Conservation (phyloP, 2,797 vertebrate genomes). For the Malacoraja senta region DNA sequence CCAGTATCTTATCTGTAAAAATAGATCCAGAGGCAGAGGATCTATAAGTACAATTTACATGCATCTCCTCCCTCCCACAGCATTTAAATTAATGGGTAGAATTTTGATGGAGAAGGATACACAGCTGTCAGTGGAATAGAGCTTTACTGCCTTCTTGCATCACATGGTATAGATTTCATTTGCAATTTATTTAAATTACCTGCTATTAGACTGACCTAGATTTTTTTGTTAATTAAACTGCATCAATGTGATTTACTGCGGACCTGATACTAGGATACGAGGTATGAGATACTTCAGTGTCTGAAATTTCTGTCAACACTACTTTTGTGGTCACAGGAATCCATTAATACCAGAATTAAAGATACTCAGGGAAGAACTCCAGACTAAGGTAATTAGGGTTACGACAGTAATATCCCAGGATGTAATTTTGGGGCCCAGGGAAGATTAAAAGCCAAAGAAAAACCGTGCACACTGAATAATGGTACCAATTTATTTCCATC, state of each 20-base stretch:
- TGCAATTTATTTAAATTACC: neutral
- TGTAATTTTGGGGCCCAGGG: neutral
- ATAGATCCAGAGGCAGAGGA: neutral
- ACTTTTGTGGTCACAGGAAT: neutral
- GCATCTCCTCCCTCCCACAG: neutral
- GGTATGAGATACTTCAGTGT: neutral
- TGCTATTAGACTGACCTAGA: neutral
- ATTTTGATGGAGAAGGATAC: neutral
- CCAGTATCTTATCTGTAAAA: neutral
- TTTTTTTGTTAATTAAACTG: neutral
- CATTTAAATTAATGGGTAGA: neutral
- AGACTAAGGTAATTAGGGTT: neutral
- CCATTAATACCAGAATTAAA: neutral
- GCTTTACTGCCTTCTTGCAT: neutral
- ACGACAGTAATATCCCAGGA: neutral
- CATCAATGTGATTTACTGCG: conserved; percentile 4
- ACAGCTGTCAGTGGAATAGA: neutral
- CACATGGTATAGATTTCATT: neutral
- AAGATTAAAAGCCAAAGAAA: neutral
- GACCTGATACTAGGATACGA: neutral
- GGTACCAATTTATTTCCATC: neutral
- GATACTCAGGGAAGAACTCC: neutral
- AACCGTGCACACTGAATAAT: neutral
- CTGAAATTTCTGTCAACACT: neutral
- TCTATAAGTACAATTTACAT: neutral